Percentiles rank a stretch among this genome's conserved stretches.
Conservation (phyloP, 2,797 vertebrate genomes). For the Danio choprae region DNA sequence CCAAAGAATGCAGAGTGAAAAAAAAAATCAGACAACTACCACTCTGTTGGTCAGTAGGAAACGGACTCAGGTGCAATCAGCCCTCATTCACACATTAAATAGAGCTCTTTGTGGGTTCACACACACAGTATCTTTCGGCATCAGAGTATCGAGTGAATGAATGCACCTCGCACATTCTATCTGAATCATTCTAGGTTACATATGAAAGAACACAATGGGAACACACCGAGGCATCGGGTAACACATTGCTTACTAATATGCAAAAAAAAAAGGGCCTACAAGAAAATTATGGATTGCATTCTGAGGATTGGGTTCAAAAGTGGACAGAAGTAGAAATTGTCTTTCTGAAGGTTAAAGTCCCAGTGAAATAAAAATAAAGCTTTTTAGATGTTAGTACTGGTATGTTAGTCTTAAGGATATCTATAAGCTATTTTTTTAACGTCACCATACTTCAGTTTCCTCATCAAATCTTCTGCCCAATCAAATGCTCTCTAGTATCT, state of each 20-base stretch:
- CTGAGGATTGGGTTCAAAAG: too few species aligned
- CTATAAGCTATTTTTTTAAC: too few species aligned
- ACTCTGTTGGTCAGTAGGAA: conserved; percentile 65
- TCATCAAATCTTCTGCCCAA: too few species aligned
- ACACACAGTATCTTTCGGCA: conserved; percentile 29
- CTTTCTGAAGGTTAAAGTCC: too few species aligned
- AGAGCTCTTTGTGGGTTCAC: conserved; percentile 51
- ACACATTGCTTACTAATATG: background rate
- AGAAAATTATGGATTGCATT: background rate
- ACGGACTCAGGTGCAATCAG: conserved; percentile 70
- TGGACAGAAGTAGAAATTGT: too few species aligned
- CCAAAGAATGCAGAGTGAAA: conserved; percentile 66
- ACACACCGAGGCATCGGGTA: conserved; percentile 1
- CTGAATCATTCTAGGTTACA: conserved; percentile 1
- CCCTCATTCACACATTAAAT: conserved; percentile 59
- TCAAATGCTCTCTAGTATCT: too few species aligned
- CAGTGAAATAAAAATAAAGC: too few species aligned
- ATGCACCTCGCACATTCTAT: conserved; percentile 15
- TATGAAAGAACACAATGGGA: conserved; percentile 16
- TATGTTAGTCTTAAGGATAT: too few species aligned
- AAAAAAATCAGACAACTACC: conserved; percentile 68
- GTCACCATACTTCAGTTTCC: too few species aligned
- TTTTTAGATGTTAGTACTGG: too few species aligned
- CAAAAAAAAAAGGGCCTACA: background rate
- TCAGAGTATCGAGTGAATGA: conserved; percentile 37